Conservation (phyloP, 23 tunicate species). For the Trididemnum nubilum region DNA sequence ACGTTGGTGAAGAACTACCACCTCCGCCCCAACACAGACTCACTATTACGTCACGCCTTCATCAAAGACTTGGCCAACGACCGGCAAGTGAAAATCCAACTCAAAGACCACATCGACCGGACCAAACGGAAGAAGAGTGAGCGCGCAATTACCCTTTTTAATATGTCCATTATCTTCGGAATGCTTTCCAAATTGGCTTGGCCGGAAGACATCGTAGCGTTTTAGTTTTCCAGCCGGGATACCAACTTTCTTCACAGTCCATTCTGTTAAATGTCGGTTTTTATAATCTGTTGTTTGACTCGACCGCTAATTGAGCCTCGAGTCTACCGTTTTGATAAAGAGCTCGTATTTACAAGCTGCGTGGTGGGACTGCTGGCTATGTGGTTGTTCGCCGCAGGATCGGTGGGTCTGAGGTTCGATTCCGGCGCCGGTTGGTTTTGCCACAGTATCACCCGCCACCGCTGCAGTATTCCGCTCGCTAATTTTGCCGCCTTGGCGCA, state of each 20-base stretch:
- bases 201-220: too few relatives aligned
- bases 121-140: constrained; percentile 88
- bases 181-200: too few relatives aligned
- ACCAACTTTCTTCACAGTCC: too few relatives aligned
- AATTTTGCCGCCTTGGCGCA: not conserved
- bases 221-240: too few relatives aligned
- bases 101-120: constrained; percentile 93
- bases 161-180: not conserved
- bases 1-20: constrained; percentile 92
- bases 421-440: not conserved
- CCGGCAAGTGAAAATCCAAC: constrained; percentile 88
- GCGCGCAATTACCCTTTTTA: too few relatives aligned
- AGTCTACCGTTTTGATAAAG: too few relatives aligned
- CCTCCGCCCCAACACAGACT: constrained; percentile 83
- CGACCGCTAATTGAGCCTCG: too few relatives aligned
- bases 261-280: too few relatives aligned
- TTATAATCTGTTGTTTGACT: too few relatives aligned
- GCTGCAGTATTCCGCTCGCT: not conserved
- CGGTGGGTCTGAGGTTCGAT: not conserved
- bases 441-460: not conserved
- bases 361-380: too few relatives aligned
- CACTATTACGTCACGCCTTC: constrained; percentile 85
- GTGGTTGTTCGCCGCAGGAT: too few relatives aligned
- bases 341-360: too few relatives aligned
- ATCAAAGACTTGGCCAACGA: constrained; percentile 87